Evolutionary conservation across 2,888 invertebrate species (phyloP), one percentile per base, ranked within the genome.

Genomic region (Nezara viridula): DNA sequence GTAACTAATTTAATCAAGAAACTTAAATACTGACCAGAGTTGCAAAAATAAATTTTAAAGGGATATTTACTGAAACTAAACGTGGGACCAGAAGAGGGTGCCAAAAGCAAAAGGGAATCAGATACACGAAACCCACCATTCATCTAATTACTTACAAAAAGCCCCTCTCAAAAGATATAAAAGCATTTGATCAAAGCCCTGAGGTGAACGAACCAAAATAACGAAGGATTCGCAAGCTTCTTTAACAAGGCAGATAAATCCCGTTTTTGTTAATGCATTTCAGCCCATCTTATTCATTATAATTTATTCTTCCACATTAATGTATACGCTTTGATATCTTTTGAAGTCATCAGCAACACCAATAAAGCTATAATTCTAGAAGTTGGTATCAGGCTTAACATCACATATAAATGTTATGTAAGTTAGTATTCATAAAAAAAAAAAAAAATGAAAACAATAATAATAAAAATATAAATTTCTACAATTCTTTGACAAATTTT

Each of bases 101-200:
- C 55, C 9, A 55, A 6, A 55, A 55, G 55, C 7, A 55, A n/a
- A 55, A 55, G n/a, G 55, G 55, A 55, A 55, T n/a, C 24, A 55
- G 55, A 55, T n/a, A n/a, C 21, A 9, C 24, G 55, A 55, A 55
- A 55, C 50, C 50, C 19, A 50, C 7, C 24, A 55, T 55, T 55
- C n/a, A 55, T 55, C 55, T 55, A 55, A 55, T 55, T 55, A 55
- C 55, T n/a, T 55, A 55, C 24, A 55, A 55, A 55, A 55, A n/a
- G 24, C 55, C 9, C 10, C 55, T 55, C 55, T 55, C 55, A 55
- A 55, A 55, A 55, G 55, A 55, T 55, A 55, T 55, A 55, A 55
- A n/a, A 55, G 55, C 55, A n/a, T 55, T 55, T 55, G 55, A 55
- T 55, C 24, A 55, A 55, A 55, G 55, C 24, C 55, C 55, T 55